These are phyloP conservation scores for Podocnemis expansa DNA, from an alignment of 2,113 vertebrate species.

Conservation along the genomic window DNA sequence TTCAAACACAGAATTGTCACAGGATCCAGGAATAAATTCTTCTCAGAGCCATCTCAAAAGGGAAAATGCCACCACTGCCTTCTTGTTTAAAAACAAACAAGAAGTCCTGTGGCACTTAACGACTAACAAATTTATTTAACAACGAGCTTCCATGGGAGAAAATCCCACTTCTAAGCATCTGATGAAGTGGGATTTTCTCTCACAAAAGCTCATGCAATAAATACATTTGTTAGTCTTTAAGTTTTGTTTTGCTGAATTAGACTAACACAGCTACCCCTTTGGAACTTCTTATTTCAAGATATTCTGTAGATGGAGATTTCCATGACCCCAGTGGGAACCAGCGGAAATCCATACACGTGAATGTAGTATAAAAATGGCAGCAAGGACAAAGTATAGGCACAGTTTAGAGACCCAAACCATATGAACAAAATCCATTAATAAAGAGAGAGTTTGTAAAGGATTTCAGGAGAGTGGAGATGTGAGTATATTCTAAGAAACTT, in stretches of 20 bases:
- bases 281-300: background rate
- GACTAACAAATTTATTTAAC: too few relatives aligned
- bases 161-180: too few relatives aligned
- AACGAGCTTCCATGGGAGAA: too few relatives aligned
- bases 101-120: too few relatives aligned
- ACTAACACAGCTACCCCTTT: too few relatives aligned
- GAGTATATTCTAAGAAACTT: conserved; percentile 51
- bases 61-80: too few relatives aligned
- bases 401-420: conserved; percentile 34
- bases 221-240: too few relatives aligned
- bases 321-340: conserved; percentile 19
- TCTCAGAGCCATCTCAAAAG: background rate
- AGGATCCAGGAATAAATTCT: background rate
- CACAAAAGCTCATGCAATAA: too few relatives aligned
- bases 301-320: background rate
- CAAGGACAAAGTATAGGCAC: conserved; percentile 24
- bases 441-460: conserved; percentile 61
- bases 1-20: too few relatives aligned
- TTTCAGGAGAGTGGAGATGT: conserved; percentile 36
- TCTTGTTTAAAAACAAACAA: too few relatives aligned
- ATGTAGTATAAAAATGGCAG: background rate
- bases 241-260: too few relatives aligned
- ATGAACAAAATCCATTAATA: conserved; percentile 45
- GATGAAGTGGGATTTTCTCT: too few relatives aligned
- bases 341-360: conserved; percentile 24